Conservation (phyloP, 2,113 vertebrate genomes). For the Orycteropus afer region DNA sequence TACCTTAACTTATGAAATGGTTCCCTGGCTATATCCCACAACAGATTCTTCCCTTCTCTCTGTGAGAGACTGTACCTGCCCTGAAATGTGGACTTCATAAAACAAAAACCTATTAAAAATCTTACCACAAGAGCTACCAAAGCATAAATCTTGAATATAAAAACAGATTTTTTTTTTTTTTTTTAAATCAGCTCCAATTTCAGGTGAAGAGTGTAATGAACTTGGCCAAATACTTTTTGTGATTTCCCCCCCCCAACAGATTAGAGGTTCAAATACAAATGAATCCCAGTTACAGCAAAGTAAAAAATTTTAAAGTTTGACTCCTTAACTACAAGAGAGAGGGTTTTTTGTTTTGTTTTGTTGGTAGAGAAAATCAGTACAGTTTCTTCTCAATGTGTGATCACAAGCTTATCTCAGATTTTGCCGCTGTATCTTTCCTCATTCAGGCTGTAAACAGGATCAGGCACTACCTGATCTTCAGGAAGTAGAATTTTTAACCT, state of each 20-base stretch:
- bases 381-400: constrained; percentile 47
- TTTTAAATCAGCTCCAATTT: constrained; percentile 5
- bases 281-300: neutral
- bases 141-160: neutral
- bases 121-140: neutral
- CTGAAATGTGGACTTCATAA: constrained; percentile 20
- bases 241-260: neutral
- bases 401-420: neutral
- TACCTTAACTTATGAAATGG: constrained; percentile 48
- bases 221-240: constrained; percentile 30
- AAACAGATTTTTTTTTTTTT: neutral
- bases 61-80: neutral
- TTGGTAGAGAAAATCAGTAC: constrained; percentile 16
- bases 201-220: constrained; percentile 58
- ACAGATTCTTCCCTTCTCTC: neutral
- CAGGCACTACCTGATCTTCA: constrained; percentile 47
- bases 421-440: neutral
- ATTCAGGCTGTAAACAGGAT: neutral
- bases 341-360: neutral
- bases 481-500: neutral
- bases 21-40: neutral
- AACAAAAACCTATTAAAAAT: neutral
- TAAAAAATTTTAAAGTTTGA: constrained; percentile 10
- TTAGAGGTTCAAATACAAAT: constrained; percentile 5
- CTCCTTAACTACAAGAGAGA: neutral